Base-by-base conservation (phyloP, 2,113 vertebrate species). In the Athene cunicularia region DNA sequence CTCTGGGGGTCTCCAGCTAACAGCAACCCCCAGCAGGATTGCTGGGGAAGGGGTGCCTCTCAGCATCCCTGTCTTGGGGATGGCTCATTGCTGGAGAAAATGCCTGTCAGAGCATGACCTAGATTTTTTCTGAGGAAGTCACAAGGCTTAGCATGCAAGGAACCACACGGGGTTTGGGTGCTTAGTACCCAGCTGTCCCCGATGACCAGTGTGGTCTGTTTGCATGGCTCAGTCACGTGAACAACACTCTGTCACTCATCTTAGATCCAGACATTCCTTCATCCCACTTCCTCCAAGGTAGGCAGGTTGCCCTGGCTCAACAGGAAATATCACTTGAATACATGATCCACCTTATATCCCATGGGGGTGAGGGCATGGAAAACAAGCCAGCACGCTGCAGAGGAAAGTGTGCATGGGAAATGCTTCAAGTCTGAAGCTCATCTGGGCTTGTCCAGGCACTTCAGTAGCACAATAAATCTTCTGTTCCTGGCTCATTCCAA, bases 241-340 rank as follows among this genome's bases (percentile, higher is more conserved):
- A 19, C 17, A 4, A 19, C 16, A 33, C 68, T 93, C 79, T 3
- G 0, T 90, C 55, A 1, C 41, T 84, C 63, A 80, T 90, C 82
- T 66, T 74, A 84, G 82, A 30, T 53, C 80, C 94, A 96, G 95
- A 96, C 96, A 95, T 96, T 94, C 94, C 76, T 81, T 63, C 73
- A 10, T 9, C 30, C 86, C 86, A 62, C 86, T 86, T 94, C 96
- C 94, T 93, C 75, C 3, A 0, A 43, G 67, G 53, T 70, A 77
- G 75, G 52, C 87, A 14, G 50, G 72, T 88, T 1, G 1, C n/a
- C 60, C 90, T 35, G 85, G 79, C 91, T 93, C 49, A 45, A 74
- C 95, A 84, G 95, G 95, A 96, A 96, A 80, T 75, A 90, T 81
- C 30, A 64, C 76, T 62, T 30, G 76, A 49, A 92, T 67, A 22